Conservation (phyloP, 2,888 invertebrate species). For the Brassicogethes aeneus region DNA sequence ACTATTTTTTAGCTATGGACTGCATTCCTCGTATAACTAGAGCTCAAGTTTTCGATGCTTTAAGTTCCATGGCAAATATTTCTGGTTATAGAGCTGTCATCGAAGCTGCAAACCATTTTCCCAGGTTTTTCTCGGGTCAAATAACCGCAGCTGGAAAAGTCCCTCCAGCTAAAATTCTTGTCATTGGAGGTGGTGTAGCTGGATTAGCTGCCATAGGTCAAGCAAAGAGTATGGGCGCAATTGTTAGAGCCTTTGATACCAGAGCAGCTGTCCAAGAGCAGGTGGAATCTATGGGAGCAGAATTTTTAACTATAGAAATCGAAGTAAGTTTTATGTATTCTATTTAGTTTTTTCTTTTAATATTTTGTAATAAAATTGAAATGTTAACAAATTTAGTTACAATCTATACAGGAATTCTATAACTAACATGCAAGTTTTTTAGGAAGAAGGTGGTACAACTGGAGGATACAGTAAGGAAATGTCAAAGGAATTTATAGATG, state of each 20-base stretch:
- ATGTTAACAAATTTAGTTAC: neutral
- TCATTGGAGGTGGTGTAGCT: conserved; percentile 86
- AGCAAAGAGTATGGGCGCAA: conserved; percentile 82
- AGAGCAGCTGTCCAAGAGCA: conserved; percentile 74
- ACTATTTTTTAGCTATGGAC: conserved; percentile 64
- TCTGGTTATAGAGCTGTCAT: conserved; percentile 82
- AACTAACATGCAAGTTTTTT: conserved; percentile 6
- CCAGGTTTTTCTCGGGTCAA: conserved; percentile 84
- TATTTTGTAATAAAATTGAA: neutral
- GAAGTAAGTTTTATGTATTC: conserved; percentile 52
- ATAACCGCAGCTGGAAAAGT: conserved; percentile 87
- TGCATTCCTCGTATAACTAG: conserved; percentile 80
- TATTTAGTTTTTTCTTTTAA: no score
- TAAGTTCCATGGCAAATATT: conserved; percentile 89
- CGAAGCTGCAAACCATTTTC: conserved; percentile 82
- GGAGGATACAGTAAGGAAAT: conserved; percentile 83
- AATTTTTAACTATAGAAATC: conserved; percentile 72
- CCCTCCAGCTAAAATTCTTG: conserved; percentile 79
- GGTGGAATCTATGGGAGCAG: conserved; percentile 80
- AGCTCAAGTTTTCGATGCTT: conserved; percentile 83
- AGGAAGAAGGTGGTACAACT: conserved; percentile 62
- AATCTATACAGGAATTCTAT: no score
- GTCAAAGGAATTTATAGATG: conserved; percentile 77
- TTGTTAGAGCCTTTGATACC: conserved; percentile 83
- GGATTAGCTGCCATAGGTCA: conserved; percentile 80